Conservation (phyloP, 2,888 invertebrate species). For the Eutolmus rufibarbis region DNA sequence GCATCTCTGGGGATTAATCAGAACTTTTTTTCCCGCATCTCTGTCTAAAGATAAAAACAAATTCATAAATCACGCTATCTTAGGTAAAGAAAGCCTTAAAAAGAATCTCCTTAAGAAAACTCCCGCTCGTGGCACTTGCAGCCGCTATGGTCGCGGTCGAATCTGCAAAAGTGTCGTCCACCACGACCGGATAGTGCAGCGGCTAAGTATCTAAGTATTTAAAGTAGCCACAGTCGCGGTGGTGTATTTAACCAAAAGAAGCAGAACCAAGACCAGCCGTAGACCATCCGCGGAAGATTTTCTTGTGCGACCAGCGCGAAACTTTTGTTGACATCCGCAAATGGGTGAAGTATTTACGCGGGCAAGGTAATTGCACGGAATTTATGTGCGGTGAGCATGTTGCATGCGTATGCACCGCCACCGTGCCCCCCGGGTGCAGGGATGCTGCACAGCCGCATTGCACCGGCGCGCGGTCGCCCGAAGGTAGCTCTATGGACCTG, state of each 20-base stretch:
- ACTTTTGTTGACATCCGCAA: slow-evolving; percentile 21
- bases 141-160: background rate
- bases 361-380: slow-evolving; percentile 13
- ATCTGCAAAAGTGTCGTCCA: background rate
- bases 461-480: background rate
- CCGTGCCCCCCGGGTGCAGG: background rate
- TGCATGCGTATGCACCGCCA: background rate
- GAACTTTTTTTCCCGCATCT: background rate
- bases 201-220: background rate
- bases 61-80: background rate
- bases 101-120: background rate
- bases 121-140: slow-evolving; percentile 2
- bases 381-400: background rate
- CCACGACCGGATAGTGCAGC: background rate
- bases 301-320: background rate
- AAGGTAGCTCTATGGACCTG: background rate
- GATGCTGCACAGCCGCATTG: background rate
- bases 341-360: slow-evolving; percentile 19
- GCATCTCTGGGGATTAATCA: background rate
- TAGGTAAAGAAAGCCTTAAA: background rate
- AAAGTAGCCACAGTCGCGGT: background rate
- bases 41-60: background rate
- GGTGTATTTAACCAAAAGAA: background rate
- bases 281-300: background rate
- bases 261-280: background rate